These are phyloP conservation scores for Incurvaria masculella DNA, from an alignment of 2,888 invertebrate genomes.

Conservation along the genomic window DNA sequence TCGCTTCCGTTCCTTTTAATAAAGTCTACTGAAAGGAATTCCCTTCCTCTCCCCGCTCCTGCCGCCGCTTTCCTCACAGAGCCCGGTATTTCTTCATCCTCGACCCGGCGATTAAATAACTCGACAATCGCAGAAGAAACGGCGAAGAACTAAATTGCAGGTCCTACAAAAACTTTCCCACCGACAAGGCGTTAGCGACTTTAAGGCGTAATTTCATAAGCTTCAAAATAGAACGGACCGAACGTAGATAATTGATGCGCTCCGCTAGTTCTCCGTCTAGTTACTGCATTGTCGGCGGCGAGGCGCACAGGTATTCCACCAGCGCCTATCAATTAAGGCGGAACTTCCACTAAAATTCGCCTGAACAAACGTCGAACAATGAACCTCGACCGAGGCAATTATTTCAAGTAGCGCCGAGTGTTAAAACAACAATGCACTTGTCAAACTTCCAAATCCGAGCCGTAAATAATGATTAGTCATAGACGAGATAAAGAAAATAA, in stretches of 20 bases:
- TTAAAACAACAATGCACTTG: constrained; percentile 38
- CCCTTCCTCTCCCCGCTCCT: constrained; percentile 35
- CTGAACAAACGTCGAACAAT: constrained; percentile 40
- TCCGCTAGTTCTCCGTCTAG: constrained; percentile 18
- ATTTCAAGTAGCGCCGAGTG: constrained; percentile 22
- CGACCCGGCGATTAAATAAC: constrained; percentile 41
- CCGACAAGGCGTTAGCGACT: constrained; percentile 16
- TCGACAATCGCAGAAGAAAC: constrained; percentile 26
- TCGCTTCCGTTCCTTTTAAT: constrained; percentile 56
- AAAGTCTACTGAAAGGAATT: constrained; percentile 48
- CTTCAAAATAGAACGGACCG: constrained; percentile 50
- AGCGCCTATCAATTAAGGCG: constrained; percentile 38
- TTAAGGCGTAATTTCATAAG: constrained; percentile 44
- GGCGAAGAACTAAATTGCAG: constrained; percentile 40
- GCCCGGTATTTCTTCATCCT: constrained; percentile 23
- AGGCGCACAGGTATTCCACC: constrained; percentile 46
- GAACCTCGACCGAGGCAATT: constrained; percentile 19
- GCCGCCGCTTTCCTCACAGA: constrained; percentile 29
- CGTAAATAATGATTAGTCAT: constrained; percentile 43
- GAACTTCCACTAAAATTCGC: constrained; percentile 33
- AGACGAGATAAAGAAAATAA: constrained; percentile 42
- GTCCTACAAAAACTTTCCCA: constrained; percentile 33
- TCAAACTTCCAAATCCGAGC: constrained; percentile 20
- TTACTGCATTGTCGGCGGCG: constrained; percentile 36
- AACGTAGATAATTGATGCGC: constrained; percentile 39